These are phyloP conservation scores for Muschampia plurimacula DNA, from an alignment of 2,888 invertebrate genomes.

Conservation along the genomic window DNA sequence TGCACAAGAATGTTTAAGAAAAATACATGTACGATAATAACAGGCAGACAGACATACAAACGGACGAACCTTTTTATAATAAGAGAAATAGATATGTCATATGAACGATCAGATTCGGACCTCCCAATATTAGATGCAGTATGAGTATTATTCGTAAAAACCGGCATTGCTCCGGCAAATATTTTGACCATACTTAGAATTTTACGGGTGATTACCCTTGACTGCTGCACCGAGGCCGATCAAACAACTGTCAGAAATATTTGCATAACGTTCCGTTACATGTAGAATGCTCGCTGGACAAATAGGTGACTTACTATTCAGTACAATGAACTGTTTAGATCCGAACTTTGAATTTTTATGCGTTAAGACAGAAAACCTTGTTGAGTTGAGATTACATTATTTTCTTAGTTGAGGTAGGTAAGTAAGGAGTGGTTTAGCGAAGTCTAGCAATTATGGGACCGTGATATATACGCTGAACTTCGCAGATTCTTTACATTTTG, in stretches of 20 bases:
- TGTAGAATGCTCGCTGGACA: neutral
- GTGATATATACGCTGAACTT: too few relatives aligned
- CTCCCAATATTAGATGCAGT: too few relatives aligned
- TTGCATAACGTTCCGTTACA: conserved; percentile 16
- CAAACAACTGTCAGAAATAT: conserved; percentile 24
- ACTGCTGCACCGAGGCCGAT: conserved; percentile 17
- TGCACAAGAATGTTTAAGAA: too few relatives aligned
- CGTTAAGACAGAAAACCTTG: neutral
- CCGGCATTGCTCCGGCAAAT: neutral
- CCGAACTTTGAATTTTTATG: neutral
- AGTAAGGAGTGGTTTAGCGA: too few relatives aligned
- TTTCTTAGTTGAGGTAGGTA: too few relatives aligned
- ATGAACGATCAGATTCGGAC: neutral
- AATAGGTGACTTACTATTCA: conserved; percentile 14
- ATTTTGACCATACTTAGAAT: neutral
- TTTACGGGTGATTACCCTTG: conserved; percentile 13
- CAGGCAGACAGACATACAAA: neutral
- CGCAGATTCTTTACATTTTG: too few relatives aligned
- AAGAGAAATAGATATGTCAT: too few relatives aligned
- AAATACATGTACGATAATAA: too few relatives aligned
- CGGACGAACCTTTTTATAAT: neutral
- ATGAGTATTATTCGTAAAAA: neutral
- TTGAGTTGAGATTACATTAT: neutral
- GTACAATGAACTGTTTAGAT: neutral
- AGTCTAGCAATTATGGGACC: too few relatives aligned